Base-by-base conservation (phyloP, 64 coral and sea anemone genomes). In the Pachyseris speciosa region DNA sequence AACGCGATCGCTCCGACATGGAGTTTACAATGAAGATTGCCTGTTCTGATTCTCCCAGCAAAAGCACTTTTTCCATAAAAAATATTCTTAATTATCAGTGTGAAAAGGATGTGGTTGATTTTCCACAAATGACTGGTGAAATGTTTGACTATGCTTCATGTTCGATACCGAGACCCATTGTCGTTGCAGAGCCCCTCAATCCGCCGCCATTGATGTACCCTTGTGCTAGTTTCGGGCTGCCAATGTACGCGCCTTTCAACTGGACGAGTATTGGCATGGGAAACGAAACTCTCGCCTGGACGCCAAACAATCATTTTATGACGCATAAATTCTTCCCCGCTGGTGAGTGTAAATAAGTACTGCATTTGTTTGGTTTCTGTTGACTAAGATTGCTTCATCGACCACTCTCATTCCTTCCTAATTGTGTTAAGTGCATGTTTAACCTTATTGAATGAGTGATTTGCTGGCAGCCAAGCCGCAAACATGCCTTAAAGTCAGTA, bases 351-450 rank as follows among this genome's bases (percentile, higher is more conserved):
- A 45, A 45, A 11, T 45, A 4, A 45, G 43, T 45, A 45, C 43
- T 45, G 11, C 43, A 29, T 1, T 30, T 13, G 40, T 75, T 45
- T 37, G 7, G 40, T n/a, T 47, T 75, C 19, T 72, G 36, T 41
- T n/a, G 73, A 50, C 5, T 6, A 28, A 31, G 9, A 30, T 48
- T 51, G 44, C 42, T 76, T 76, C 15, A 47, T 75, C 26, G 0
- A 29, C 24, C n/a, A 24, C 42, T 15, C 13, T 20, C 72, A 75
- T 75, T 75, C 43, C 25, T 44, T 75, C 25, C 43, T 75, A 50
- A 75, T 75, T 24, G 24, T 75, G 43, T 49, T 75, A 75, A 75
- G 71, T 74, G 71, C 13, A 74, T 47, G 71, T 44, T 74, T 74
- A 48, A 74, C 71, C 71, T 48, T 47, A 26, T 75, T 75, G 42